Conservation (phyloP, 2,888 invertebrate genomes). For the Eudemis profundana region DNA sequence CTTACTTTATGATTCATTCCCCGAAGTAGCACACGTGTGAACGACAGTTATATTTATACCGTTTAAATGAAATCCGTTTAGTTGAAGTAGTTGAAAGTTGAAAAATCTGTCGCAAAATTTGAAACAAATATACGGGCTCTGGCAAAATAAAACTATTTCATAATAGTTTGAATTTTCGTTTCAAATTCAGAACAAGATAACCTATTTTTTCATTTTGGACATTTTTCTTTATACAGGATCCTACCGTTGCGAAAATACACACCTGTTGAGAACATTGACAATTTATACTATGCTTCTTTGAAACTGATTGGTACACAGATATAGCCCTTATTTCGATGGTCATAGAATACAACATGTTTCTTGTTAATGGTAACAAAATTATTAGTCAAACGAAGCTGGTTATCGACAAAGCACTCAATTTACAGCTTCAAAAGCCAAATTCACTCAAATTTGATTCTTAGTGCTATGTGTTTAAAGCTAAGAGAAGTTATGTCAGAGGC, state of each 20-base stretch:
- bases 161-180: too few species aligned
- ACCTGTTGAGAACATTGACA: constrained; percentile 22
- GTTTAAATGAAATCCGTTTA: too few species aligned
- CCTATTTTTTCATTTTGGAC: not conserved
- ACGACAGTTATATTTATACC: too few species aligned
- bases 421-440: not conserved
- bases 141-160: too few species aligned
- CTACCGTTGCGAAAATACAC: constrained; percentile 12
- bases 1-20: too few species aligned
- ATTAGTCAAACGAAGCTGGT: constrained; percentile 1
- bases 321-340: not conserved
- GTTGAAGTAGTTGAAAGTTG: too few species aligned
- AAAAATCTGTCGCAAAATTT: too few species aligned
- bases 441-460: not conserved
- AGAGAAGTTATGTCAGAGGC: not conserved
- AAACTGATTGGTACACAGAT: not conserved
- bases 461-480: not conserved
- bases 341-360: constrained; percentile 1
- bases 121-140: too few species aligned
- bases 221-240: not conserved
- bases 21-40: too few species aligned
- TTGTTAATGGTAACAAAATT: not conserved
- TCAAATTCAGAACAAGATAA: too few species aligned
- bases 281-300: not conserved
- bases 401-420: not conserved